These are phyloP conservation scores for Stegophylla sp. DNA, from an alignment of 2,888 invertebrate genomes.

Conservation along the genomic window DNA sequence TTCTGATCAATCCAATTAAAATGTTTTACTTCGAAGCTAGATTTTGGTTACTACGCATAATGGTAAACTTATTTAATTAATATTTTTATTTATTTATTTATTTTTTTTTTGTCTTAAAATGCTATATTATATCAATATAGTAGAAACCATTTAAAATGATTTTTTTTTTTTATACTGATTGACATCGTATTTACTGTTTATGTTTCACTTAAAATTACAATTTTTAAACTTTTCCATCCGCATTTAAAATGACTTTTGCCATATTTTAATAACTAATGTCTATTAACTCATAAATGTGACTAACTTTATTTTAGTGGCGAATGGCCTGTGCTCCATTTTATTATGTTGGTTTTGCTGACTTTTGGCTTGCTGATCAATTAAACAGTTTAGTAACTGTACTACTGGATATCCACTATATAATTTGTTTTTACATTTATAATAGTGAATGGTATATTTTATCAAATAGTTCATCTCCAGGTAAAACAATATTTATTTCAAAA, in stretches of 20 bases:
- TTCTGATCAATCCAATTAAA: constrained; percentile 78
- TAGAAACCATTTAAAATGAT: not conserved
- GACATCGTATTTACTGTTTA: too few species aligned
- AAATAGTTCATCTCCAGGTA: constrained; percentile 65
- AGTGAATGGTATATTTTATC: constrained; percentile 70
- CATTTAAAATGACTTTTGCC: too few species aligned
- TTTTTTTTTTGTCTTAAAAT: too few species aligned
- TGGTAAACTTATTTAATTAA: constrained; percentile 65
- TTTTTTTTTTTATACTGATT: not conserved
- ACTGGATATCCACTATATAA: constrained; percentile 79
- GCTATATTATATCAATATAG: too few species aligned
- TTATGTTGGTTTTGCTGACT: constrained; percentile 82
- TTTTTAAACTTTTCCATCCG: too few species aligned
- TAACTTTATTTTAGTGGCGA: constrained; percentile 66
- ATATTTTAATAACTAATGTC: too few species aligned
- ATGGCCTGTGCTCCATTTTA: constrained; percentile 78
- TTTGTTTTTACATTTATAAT: constrained; percentile 77
- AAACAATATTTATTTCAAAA: constrained; percentile 23
- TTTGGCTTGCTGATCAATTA: constrained; percentile 85
- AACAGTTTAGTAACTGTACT: constrained; percentile 80
- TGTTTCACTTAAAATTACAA: too few species aligned
- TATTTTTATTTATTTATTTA: constrained; percentile 51
- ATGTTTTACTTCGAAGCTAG: constrained; percentile 79
- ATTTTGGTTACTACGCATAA: constrained; percentile 75
- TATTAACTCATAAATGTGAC: not conserved